phyloP scores from a whole-genome alignment of 2,113 vertebrate species.

The Phaetusa simplex region DNA sequence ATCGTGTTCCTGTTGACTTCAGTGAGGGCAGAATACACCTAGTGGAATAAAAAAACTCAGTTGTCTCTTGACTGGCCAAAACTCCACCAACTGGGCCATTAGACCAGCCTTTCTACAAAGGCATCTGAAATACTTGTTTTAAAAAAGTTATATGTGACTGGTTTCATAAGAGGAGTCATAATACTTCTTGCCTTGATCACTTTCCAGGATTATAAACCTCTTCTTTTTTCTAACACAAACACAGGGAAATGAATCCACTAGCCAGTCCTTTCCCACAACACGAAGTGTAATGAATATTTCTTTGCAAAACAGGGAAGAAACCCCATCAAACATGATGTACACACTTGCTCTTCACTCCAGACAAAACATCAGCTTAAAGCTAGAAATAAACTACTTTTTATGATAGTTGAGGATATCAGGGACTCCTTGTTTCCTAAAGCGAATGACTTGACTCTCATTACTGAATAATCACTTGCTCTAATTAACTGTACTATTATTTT shows the following conservation, averaged over 20 bases:
- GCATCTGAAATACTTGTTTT: slow-evolving; percentile 20
- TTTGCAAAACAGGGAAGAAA: neutral
- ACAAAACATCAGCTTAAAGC: neutral
- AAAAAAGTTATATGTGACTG: neutral
- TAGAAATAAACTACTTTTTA: neutral
- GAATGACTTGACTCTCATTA: neutral
- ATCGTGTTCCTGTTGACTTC: slow-evolving; percentile 52
- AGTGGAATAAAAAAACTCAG: neutral
- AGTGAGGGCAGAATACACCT: neutral
- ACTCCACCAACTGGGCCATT: neutral
- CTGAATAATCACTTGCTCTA: neutral
- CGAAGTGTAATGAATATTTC: neutral
- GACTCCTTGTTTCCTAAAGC: neutral
- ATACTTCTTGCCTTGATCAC: slow-evolving; percentile 14
- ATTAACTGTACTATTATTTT: neutral
- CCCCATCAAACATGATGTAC: neutral
- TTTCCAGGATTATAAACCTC: neutral
- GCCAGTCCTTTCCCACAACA: neutral
- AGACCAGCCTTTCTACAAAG: slow-evolving; percentile 45
- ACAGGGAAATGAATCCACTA: neutral
- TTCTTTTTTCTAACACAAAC: neutral
- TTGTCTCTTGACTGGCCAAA: neutral
- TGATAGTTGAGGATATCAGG: neutral
- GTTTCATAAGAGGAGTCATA: slow-evolving; percentile 14
- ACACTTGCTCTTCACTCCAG: neutral